A percentile compares a stretch with the other conserved stretches of the same genome.
Conservation (phyloP, 1,140 invertebrate species). For the Bombus superbus region DNA sequence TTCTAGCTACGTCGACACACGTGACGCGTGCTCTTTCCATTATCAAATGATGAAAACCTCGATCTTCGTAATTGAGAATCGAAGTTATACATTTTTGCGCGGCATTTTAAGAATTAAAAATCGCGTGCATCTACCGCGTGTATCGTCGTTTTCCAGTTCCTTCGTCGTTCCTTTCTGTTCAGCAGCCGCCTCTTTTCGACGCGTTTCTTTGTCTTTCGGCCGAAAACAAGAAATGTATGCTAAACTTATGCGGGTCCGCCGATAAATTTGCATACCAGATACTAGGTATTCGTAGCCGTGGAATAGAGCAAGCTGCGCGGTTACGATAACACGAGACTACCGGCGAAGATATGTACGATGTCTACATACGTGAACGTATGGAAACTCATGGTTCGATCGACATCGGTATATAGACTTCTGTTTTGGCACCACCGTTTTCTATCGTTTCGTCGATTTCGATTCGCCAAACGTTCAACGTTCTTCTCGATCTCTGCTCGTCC, state of each 20-base stretch:
- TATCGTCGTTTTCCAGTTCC: not conserved
- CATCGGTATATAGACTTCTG: slow-evolving; percentile 53
- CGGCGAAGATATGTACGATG: slow-evolving; percentile 50
- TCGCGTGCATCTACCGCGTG: not conserved
- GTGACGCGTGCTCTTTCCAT: no score
- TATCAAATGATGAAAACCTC: no score
- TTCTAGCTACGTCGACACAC: no score
- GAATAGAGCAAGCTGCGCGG: slow-evolving; percentile 72
- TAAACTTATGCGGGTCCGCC: slow-evolving; percentile 68
- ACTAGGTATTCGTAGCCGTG: slow-evolving; percentile 65
- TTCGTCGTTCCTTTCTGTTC: not conserved
- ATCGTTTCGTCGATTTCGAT: slow-evolving; percentile 40
- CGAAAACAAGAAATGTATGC: slow-evolving; percentile 73
- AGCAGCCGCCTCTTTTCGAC: not conserved
- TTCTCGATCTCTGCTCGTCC: slow-evolving; percentile 13
- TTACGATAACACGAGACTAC: slow-evolving; percentile 67
- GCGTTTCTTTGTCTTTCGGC: slow-evolving; percentile 39
- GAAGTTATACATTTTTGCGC: no score
- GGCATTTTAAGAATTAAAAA: no score
- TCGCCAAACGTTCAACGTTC: slow-evolving; percentile 40
- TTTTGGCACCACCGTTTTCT: slow-evolving; percentile 50
- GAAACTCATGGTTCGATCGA: slow-evolving; percentile 19
- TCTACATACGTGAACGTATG: slow-evolving; percentile 39
- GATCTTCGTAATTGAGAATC: no score
- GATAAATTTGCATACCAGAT: slow-evolving; percentile 72